These are phyloP conservation scores for Polyommatus iphigenia DNA, from an alignment of 2,888 invertebrate genomes.

Conservation along the genomic window DNA sequence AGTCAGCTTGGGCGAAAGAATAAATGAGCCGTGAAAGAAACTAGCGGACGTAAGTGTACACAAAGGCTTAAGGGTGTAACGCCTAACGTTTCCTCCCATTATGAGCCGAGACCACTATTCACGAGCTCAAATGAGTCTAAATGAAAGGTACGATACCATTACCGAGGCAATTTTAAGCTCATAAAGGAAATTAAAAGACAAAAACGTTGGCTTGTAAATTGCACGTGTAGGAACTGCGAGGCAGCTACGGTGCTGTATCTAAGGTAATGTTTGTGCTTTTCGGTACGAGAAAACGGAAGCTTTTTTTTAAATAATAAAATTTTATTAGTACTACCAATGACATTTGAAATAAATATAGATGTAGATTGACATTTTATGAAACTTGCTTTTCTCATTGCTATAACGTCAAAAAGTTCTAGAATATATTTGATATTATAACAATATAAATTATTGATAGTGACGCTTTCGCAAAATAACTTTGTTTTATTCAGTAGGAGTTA, in stretches of 20 bases:
- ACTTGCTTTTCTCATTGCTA: too few relatives aligned
- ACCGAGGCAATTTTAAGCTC: slow-evolving; percentile 73
- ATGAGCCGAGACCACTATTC: slow-evolving; percentile 67
- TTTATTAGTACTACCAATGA: too few relatives aligned
- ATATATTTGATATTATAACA: too few relatives aligned
- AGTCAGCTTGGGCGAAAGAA: slow-evolving; percentile 50
- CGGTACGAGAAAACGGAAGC: neutral
- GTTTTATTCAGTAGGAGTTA: neutral
- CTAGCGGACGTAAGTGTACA: slow-evolving; percentile 54
- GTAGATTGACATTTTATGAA: too few relatives aligned
- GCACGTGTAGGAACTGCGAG: neutral
- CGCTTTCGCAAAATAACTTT: neutral
- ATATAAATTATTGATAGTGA: too few relatives aligned
- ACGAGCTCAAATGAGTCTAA: slow-evolving; percentile 69
- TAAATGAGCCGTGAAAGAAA: slow-evolving; percentile 63
- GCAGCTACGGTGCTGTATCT: neutral
- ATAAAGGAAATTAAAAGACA: slow-evolving; percentile 73
- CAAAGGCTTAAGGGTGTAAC: slow-evolving; percentile 65
- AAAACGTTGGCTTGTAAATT: slow-evolving; percentile 34
- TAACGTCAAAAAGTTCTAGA: too few relatives aligned
- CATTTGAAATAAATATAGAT: too few relatives aligned
- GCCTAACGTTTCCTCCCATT: slow-evolving; percentile 68
- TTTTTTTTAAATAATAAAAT: too few relatives aligned
- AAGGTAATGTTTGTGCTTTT: neutral
- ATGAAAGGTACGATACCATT: slow-evolving; percentile 75